phyloP scores from a whole-genome alignment of 2,888 invertebrate genomes.

The Cryptus armator region DNA sequence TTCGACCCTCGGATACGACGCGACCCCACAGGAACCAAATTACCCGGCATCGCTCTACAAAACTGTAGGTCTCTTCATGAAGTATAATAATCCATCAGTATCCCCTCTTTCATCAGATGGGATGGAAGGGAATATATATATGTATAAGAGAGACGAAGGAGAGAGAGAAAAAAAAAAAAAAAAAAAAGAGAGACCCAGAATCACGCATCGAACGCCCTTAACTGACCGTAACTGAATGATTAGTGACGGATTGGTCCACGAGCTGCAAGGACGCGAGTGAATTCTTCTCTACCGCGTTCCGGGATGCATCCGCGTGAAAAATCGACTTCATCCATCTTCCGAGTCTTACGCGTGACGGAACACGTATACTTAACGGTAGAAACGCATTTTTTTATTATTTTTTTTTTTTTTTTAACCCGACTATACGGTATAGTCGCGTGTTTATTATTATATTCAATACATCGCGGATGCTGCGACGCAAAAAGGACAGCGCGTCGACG shows the following conservation, averaged over 20 bases:
- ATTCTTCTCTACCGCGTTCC: conserved; percentile 12
- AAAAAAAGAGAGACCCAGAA: conserved; percentile 42
- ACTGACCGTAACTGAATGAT: conserved; percentile 62
- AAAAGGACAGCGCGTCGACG: background rate
- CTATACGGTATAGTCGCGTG: conserved; percentile 23
- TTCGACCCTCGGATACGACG: background rate
- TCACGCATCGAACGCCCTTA: conserved; percentile 57
- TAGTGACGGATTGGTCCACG: conserved; percentile 59
- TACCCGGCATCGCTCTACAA: conserved; percentile 22
- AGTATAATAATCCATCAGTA: background rate
- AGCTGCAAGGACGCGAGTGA: conserved; percentile 25
- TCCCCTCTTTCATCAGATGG: background rate
- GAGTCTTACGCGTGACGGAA: conserved; percentile 46
- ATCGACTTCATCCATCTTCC: conserved; percentile 79
- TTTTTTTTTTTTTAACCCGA: background rate
- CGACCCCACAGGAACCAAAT: conserved; percentile 23
- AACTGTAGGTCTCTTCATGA: background rate
- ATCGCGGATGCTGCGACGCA: background rate
- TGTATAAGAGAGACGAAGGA: background rate
- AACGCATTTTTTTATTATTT: conserved; percentile 20
- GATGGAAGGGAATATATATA: conserved; percentile 3
- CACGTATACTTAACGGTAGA: conserved; percentile 26
- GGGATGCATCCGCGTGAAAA: conserved; percentile 71
- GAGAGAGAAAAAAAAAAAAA: too few relatives aligned
- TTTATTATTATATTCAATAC: conserved; percentile 14